These are phyloP conservation scores for Acomys russatus DNA, from an alignment of 2,797 vertebrate species.

Conservation along the genomic window DNA sequence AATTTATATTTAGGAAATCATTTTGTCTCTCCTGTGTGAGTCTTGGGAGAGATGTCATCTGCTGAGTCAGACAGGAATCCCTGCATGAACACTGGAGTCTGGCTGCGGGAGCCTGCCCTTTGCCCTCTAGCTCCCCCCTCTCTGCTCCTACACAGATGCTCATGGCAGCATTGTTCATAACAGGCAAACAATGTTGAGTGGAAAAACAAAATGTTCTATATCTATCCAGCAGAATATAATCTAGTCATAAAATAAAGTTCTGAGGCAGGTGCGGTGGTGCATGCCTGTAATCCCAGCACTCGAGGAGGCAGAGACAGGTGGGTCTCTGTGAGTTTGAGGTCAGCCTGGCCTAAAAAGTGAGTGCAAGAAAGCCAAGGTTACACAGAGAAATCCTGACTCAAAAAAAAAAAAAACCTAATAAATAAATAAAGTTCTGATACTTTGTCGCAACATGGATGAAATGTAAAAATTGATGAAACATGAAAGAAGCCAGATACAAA, in stretches of 20 bases:
- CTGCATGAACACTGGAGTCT: neutral
- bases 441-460: neutral
- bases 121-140: neutral
- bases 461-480: slow-evolving; percentile 7
- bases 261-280: too few species aligned
- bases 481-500: neutral
- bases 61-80: neutral
- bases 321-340: too few species aligned
- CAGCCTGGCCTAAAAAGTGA: too few species aligned
- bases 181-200: neutral
- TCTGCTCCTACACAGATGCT: neutral
- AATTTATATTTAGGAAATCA: slow-evolving; percentile 14
- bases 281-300: too few species aligned
- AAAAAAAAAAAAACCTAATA: too few species aligned
- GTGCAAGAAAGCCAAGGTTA: too few species aligned
- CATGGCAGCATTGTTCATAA: neutral
- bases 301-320: too few species aligned
- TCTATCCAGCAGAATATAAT: neutral
- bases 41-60: slow-evolving; percentile 6
- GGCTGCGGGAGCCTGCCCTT: neutral
- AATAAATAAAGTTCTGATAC: neutral
- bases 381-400: too few species aligned
- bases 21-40: neutral
- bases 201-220: slow-evolving; percentile 31
- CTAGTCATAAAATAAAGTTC: neutral